Evolutionary conservation across 2,113 vertebrate species (phyloP).

Genomic region (Acrocephalus kingi): DNA sequence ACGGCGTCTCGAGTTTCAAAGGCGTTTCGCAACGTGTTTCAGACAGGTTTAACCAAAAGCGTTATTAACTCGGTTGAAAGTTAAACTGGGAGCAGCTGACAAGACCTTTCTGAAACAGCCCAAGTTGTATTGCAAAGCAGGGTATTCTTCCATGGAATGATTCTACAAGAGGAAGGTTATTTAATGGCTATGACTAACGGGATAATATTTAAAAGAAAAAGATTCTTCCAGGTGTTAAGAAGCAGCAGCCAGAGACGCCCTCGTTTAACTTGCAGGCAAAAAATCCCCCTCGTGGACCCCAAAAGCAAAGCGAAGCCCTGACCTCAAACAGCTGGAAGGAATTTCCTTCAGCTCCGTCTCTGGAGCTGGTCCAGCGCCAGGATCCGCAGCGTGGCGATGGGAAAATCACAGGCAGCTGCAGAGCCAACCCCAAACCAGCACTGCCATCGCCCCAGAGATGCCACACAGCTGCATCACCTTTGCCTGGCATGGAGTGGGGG

Average conservation of each 20-base stretch:
- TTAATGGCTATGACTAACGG: not conserved
- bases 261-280: not conserved
- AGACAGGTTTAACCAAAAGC: not conserved
- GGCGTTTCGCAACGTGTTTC: not conserved
- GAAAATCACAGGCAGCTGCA: conserved; percentile 17
- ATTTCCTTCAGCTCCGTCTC: conserved; percentile 39
- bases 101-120: not conserved
- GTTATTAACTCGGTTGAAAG: conserved; percentile 19
- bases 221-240: not conserved
- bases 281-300: not conserved
- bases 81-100: conserved; percentile 20
- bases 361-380: not conserved
- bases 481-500: not conserved
- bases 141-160: not conserved
- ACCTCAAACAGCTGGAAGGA: conserved; percentile 50
- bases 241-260: not conserved
- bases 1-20: conserved; percentile 11
- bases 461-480: fast-evolving
- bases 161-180: not conserved
- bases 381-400: not conserved
- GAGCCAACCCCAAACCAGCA: not conserved
- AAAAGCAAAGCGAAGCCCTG: not conserved
- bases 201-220: not conserved
- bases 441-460: fast-evolving
- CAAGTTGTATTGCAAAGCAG: fast-evolving